phyloP scores from a whole-genome alignment of 2,113 vertebrate genomes.

The Colius striatus region DNA sequence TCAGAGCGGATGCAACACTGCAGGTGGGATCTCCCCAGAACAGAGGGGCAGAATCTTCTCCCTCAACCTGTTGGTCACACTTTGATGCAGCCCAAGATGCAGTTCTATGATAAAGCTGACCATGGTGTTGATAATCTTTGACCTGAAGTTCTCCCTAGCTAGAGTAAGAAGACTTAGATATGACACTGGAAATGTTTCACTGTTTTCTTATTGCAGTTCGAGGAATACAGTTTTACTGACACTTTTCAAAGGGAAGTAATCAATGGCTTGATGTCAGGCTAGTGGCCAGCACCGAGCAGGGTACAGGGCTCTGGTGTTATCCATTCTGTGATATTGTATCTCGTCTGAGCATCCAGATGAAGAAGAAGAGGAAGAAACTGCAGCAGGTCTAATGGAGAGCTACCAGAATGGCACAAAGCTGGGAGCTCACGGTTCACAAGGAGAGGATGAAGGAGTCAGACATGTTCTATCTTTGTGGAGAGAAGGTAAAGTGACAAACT shows the following conservation, averaged over 20 bases:
- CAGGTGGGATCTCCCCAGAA: not conserved
- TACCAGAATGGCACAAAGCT: not conserved
- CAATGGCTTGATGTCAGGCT: not conserved
- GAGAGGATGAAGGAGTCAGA: not conserved
- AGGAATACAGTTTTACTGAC: not conserved
- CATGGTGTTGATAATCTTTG: not conserved
- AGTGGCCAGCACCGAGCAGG: not conserved
- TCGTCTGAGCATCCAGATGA: not conserved
- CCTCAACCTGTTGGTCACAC: rapidly evolving
- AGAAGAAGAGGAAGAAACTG: not conserved
- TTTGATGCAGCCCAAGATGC: not conserved
- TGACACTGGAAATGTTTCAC: not conserved
- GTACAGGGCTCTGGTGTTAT: not conserved
- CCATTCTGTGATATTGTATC: not conserved
- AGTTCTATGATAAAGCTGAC: not conserved
- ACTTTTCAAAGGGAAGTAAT: not conserved
- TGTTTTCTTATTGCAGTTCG: not conserved
- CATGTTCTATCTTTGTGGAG: not conserved
- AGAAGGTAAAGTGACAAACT: not conserved
- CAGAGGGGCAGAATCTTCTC: not conserved
- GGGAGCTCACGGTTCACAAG: not conserved
- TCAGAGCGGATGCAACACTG: not conserved
- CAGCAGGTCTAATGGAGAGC: not conserved
- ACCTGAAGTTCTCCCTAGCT: not conserved
- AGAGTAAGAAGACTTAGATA: not conserved